Percentiles rank a stretch among this genome's conserved stretches.
These are phyloP conservation scores for Scartelaos histophorus DNA, from an alignment of 2,113 vertebrate species.

Conservation along the genomic window DNA sequence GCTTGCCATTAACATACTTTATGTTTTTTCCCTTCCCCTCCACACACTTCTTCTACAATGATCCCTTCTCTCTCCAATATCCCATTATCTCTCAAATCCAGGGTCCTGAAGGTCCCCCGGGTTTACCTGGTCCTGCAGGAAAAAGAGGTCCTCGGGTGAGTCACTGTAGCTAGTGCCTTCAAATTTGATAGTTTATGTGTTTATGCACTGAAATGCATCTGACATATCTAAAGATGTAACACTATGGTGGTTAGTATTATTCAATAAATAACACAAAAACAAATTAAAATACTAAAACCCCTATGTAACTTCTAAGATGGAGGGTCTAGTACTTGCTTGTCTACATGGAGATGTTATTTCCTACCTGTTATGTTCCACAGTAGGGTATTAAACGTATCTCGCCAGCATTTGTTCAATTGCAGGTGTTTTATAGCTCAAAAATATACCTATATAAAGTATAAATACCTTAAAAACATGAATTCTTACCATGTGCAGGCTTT, in stretches of 20 bases:
- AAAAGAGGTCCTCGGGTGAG: conserved; percentile 94
- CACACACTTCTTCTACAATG: conserved; percentile 21
- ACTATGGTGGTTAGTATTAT: conserved; percentile 15
- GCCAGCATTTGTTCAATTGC: too few relatives aligned
- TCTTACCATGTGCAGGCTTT: too few relatives aligned
- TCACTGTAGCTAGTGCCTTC: conserved; percentile 41
- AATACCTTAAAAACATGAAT: too few relatives aligned
- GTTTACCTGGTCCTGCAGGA: conserved; percentile 89
- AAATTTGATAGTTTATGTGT: not conserved
- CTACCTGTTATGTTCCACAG: too few relatives aligned
- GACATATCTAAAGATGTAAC: not conserved
- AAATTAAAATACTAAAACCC: not conserved
- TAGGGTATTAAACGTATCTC: too few relatives aligned
- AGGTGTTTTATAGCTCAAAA: too few relatives aligned
- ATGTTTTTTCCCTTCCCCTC: conserved; percentile 11
- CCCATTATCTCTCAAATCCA: conserved; percentile 61
- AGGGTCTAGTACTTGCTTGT: too few relatives aligned
- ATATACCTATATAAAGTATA: too few relatives aligned
- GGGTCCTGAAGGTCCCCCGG: conserved; percentile 91
- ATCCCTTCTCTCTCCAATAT: conserved; percentile 31
- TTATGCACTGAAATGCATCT: conserved; percentile 16
- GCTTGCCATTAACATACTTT: conserved; percentile 57
- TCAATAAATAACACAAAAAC: conserved; percentile 22
- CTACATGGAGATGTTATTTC: too few relatives aligned
- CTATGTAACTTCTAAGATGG: too few relatives aligned